A percentile compares a stretch with the other conserved stretches of the same genome.
phyloP scores from a whole-genome alignment of 2,113 vertebrate genomes.

The Todiramphus saurophagus region DNA sequence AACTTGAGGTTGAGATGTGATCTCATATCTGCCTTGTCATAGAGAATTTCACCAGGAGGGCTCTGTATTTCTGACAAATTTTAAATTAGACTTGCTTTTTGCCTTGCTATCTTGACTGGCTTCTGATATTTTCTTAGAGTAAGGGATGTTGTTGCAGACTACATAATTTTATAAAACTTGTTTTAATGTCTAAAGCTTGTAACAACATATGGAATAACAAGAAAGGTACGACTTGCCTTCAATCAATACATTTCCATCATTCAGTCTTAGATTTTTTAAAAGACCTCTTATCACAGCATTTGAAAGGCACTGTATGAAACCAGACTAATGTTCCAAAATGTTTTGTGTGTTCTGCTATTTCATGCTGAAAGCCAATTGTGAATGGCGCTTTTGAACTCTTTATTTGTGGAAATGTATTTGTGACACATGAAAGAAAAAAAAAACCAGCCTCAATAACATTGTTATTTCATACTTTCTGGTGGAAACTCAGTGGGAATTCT shows the following conservation, averaged over 20 bases:
- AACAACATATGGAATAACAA: neutral
- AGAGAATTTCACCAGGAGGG: neutral
- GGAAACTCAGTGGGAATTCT: neutral
- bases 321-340: neutral
- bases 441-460: neutral
- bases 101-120: neutral
- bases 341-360: neutral
- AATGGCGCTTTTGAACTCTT: neutral
- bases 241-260: neutral
- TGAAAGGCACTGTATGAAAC: neutral
- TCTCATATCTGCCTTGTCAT: neutral
- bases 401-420: neutral
- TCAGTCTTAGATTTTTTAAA: neutral
- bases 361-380: neutral
- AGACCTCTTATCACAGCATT: neutral
- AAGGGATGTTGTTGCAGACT: neutral
- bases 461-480: neutral
- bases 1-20: neutral
- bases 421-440: neutral
- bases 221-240: neutral
- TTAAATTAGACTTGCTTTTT: conserved; percentile 13
- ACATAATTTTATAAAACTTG: neutral
- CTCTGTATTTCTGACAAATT: conserved; percentile 1
- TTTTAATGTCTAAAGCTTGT: neutral
- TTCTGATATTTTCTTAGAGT: neutral